Conservation (phyloP, 2,113 vertebrate species). For the Cichladusa arquata region DNA sequence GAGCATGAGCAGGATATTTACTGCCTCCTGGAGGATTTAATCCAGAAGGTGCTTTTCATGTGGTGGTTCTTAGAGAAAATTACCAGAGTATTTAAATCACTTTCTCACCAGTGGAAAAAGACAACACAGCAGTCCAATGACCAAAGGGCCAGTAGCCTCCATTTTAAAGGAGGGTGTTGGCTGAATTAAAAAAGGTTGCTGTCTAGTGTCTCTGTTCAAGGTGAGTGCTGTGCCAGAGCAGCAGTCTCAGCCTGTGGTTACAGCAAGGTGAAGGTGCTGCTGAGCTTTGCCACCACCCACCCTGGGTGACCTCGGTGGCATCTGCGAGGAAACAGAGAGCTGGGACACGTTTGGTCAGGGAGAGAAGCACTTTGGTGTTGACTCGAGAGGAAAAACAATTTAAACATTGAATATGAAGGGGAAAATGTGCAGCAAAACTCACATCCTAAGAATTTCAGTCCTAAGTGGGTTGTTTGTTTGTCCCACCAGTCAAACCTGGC, state of each 20-base stretch:
- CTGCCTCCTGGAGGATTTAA: not conserved
- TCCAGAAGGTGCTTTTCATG: not conserved
- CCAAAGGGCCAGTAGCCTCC: not conserved
- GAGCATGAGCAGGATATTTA: not conserved
- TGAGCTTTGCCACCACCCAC: not conserved
- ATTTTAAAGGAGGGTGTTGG: not conserved
- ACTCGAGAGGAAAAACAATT: not conserved
- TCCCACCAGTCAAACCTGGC: conserved; percentile 34
- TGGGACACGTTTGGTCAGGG: not conserved
- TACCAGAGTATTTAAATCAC: not conserved
- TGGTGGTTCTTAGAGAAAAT: not conserved
- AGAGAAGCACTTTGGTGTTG: not conserved
- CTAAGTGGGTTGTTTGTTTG: conserved; percentile 19
- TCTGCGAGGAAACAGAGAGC: not conserved
- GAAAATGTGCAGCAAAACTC: not conserved
- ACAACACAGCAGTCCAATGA: not conserved
- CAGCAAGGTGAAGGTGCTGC: not conserved
- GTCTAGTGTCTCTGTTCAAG: not conserved
- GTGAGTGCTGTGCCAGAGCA: not conserved
- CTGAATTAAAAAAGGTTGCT: not conserved
- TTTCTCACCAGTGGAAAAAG: not conserved
- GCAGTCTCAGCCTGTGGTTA: not conserved
- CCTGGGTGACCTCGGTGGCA: not conserved
- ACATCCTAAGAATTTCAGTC: not conserved
- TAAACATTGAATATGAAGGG: not conserved